Evolutionary conservation across 2,888 invertebrate genomes (phyloP).

Genomic region (Drosophila cognata): DNA sequence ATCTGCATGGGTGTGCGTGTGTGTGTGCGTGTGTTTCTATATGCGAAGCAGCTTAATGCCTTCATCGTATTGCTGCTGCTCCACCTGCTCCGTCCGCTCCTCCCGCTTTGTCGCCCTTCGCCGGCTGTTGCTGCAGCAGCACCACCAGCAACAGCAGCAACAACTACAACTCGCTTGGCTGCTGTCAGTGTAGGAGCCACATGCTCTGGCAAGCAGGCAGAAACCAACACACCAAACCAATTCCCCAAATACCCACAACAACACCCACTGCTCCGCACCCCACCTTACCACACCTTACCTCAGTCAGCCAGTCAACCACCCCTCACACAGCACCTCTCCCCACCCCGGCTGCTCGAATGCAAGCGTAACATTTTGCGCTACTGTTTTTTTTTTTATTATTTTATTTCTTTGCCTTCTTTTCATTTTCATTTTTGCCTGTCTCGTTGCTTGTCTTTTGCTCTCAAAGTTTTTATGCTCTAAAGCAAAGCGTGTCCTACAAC

Average conservation of each 20-base stretch:
- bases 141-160: constrained; percentile 30
- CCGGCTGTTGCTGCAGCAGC: constrained; percentile 70
- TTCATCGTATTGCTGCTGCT: constrained; percentile 54
- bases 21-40: constrained; percentile 29
- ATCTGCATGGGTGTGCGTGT: constrained; percentile 41
- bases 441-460: constrained; percentile 56
- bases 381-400: constrained; percentile 48
- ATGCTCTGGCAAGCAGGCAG: constrained; percentile 49
- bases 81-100: constrained; percentile 19
- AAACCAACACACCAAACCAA: constrained; percentile 53
- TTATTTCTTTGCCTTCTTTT: constrained; percentile 37
- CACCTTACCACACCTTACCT: neutral
- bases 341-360: constrained; percentile 44
- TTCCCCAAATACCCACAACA: constrained; percentile 35
- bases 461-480: constrained; percentile 34
- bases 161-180: constrained; percentile 37
- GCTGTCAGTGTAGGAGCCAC: constrained; percentile 75
- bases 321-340: neutral
- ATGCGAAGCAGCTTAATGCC: constrained; percentile 76
- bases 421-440: constrained; percentile 49
- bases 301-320: constrained; percentile 5
- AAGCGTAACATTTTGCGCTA: constrained; percentile 80
- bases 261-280: constrained; percentile 10
- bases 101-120: constrained; percentile 49
- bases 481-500: constrained; percentile 19